These are phyloP conservation scores for Vireo griseus DNA, from an alignment of 2,797 vertebrate genomes.

Conservation along the genomic window DNA sequence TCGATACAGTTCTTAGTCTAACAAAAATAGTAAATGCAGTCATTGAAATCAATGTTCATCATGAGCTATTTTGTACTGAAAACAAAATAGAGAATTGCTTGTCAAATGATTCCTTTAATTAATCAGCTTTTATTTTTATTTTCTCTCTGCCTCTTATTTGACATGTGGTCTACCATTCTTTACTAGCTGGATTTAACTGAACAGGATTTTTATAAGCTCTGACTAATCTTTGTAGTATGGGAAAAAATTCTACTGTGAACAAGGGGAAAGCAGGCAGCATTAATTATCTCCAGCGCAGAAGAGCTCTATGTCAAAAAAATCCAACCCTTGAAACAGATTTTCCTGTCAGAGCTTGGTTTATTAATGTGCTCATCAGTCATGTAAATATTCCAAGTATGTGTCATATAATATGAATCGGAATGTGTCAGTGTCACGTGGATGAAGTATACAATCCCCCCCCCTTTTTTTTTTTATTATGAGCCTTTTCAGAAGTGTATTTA, in stretches of 20 bases:
- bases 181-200: not conserved
- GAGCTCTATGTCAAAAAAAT: not conserved
- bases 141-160: not conserved
- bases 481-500: not conserved
- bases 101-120: not conserved
- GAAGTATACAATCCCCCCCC: not conserved
- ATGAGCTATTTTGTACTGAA: not conserved
- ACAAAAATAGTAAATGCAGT: not conserved
- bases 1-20: not conserved
- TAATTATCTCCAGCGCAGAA: constrained; percentile 1
- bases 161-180: not conserved
- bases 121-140: constrained; percentile 24
- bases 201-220: constrained; percentile 6
- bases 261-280: not conserved
- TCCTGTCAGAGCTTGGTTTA: not conserved
- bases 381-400: constrained; percentile 21
- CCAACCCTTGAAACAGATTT: not conserved
- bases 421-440: not conserved
- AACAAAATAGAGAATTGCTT: not conserved
- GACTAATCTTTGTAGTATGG: constrained; percentile 21
- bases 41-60: not conserved
- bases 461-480: not conserved
- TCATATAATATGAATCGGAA: not conserved
- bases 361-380: constrained; percentile 34
- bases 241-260: not conserved